Percentiles rank a stretch among this genome's conserved stretches.
phyloP scores from a whole-genome alignment of 1,140 invertebrate species.

The Meloidogyne exigua region DNA sequence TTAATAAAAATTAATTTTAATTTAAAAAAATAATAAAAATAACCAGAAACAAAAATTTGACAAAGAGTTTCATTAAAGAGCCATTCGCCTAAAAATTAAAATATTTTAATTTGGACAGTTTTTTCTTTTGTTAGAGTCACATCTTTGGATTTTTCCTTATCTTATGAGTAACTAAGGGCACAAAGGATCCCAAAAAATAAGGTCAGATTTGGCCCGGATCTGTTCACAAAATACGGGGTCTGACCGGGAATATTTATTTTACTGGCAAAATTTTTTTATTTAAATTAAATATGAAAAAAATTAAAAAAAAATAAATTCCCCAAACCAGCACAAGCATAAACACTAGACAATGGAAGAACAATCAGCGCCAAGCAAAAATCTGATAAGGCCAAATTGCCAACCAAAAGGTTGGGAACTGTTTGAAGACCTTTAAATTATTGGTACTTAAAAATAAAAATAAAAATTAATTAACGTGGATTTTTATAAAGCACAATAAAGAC shows the following conservation, averaged over 20 bases:
- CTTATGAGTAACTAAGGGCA: too few species aligned
- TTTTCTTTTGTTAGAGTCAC: too few species aligned
- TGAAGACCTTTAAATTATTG: constrained; percentile 44
- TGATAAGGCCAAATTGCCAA: constrained; percentile 63
- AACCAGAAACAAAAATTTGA: constrained; percentile 62
- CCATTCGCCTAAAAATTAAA: constrained; percentile 46
- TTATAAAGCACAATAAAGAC: constrained; percentile 63
- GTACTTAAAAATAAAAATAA: not conserved
- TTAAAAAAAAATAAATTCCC: not conserved
- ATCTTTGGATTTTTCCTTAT: too few species aligned
- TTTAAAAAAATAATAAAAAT: not conserved
- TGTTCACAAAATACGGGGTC: too few species aligned
- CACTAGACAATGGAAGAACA: constrained; percentile 60
- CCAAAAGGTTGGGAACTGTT: constrained; percentile 62
- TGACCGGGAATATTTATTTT: too few species aligned
- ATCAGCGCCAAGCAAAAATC: constrained; percentile 59
- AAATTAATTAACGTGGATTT: constrained; percentile 49
- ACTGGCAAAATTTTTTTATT: too few species aligned
- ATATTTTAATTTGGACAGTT: too few species aligned
- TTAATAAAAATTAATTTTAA: not conserved
- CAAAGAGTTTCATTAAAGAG: constrained; percentile 60
- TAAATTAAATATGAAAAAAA: not conserved
- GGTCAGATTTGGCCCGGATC: too few species aligned
- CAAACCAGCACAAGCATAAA: constrained; percentile 60
- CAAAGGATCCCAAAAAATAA: too few species aligned